Evolutionary conservation across 2,113 vertebrate genomes (phyloP).

Genomic region (Bos javanicus): DNA sequence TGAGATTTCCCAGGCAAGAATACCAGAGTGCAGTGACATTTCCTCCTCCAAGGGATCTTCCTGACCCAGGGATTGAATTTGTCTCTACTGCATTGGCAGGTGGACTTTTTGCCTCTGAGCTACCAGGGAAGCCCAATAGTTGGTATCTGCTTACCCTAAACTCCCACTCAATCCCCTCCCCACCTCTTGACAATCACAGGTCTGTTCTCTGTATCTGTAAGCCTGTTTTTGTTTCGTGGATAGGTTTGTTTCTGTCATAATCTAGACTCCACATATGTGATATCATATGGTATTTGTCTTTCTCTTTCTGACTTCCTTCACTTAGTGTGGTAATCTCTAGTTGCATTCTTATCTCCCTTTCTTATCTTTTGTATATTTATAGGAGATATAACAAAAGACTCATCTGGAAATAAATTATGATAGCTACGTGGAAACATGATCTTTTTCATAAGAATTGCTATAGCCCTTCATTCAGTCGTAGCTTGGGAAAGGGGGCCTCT

Average conservation of each 20-base stretch:
- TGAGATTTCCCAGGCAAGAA: not conserved
- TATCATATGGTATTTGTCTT: not conserved
- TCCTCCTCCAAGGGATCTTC: not conserved
- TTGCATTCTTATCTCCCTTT: not conserved
- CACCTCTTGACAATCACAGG: not conserved
- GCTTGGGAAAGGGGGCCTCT: not conserved
- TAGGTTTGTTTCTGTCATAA: not conserved
- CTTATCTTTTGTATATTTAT: not conserved
- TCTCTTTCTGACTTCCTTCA: not conserved
- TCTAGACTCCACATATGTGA: not conserved
- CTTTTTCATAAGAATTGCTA: not conserved
- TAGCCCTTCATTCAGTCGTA: not conserved
- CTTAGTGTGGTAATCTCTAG: not conserved
- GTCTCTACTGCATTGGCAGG: not conserved
- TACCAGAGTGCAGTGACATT: not conserved
- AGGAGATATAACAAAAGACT: not conserved
- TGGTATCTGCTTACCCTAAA: not conserved
- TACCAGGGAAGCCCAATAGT: not conserved
- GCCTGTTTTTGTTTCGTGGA: not conserved
- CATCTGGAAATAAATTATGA: slow-evolving; percentile 13
- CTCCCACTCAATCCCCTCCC: not conserved
- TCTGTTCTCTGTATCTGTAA: not conserved
- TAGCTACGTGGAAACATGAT: not conserved
- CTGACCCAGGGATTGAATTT: not conserved
- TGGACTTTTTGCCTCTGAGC: not conserved